Evolutionary conservation across 2,888 invertebrate genomes (phyloP), one percentile per base, ranked within the genome.

Genomic region (Macaria liturata): DNA sequence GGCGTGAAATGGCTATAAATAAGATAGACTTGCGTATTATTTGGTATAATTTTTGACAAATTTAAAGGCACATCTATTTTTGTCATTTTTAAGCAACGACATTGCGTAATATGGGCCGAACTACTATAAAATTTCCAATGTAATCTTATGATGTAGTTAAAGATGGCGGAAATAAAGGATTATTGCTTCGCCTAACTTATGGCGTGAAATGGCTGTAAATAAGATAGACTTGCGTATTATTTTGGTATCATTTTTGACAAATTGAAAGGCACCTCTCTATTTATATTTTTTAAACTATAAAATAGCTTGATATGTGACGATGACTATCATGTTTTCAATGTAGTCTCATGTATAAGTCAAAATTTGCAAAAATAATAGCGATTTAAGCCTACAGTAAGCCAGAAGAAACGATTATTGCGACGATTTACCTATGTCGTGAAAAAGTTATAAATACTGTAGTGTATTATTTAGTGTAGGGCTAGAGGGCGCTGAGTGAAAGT

Each of bases 361-460:
- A n/a, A n/a, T n/a, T n/a, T n/a, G n/a, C n/a, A n/a, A n/a, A n/a
- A n/a, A n/a, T n/a, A n/a, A n/a, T n/a, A n/a, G n/a, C n/a, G 20
- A 20, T 20, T 20, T 20, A 20, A 20, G 20, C 20, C 20, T 20
- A 20, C 2, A 20, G 2, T 20, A 2, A 20, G 74, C 73, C 69
- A 66, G 72, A 75, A 80, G 75, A 79, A 80, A 78, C 77, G 76
- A 79, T 80, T 75, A 81, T 78, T 69, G 76, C 65, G 76, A 76
- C 76, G 79, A 68, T 71, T 79, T 80, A 77, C 80, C 78, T 81
- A 75, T 72, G 67, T 74, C 69, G 65, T 61, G 68, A 68, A 72
- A 68, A 63, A 63, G 67, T 64, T 64, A 58, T 67, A 67, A 67
- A 62, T 66, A 62, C 57, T 49, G 48, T 55, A 66, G 68, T 63